Base-by-base conservation (phyloP, 2,888 invertebrate species). In the Sarcophaga subvicina region DNA sequence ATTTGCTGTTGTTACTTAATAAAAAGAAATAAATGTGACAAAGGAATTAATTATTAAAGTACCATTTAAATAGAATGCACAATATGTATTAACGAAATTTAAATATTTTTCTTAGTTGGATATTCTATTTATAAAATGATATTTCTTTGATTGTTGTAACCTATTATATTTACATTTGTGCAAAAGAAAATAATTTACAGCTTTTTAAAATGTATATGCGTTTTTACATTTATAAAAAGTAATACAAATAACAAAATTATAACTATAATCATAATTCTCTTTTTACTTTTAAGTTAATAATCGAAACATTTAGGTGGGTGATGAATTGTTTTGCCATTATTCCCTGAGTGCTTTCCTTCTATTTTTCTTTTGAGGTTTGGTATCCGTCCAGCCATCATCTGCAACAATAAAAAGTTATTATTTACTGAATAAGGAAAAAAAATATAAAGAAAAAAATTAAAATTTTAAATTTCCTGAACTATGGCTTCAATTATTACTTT, bases 331-430 rank as follows among this genome's bases (percentile, higher is more conserved):
- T 54, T 3, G 22, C 8, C 20, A 70, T 70, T 54, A 70, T 70
- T 70, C 70, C 70, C 70, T 70, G 25, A 70, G 70, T 25, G 70
- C 70, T 70, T 54, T 70, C 25, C 20, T 70, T 22, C 70, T 70
- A 12, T 70, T 70, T 54, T 70, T 70, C 54, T 70, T 70, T 25
- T 70, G 54, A 25, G 70, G 70, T 70, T 54, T 70, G 22, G 22
- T 70, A 17, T 70, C 25, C 25, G 70, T 70, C 70, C 70, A 70
- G 49, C 25, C 25, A 25, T 70, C 54, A 70, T 70, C 70, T 70
- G 70, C 22, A 70, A 22, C 14, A 25, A 70, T 37, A 45, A 17
- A 37, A 37, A 37, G 0, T 37, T 37, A 10, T 37, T 10, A 37
- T 37, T 37, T 37, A 37, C 37, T 2, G 37, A 10, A 10, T 37